Evolutionary conservation across 2,797 vertebrate genomes (phyloP).

Genomic region (Bothrops alternatus): DNA sequence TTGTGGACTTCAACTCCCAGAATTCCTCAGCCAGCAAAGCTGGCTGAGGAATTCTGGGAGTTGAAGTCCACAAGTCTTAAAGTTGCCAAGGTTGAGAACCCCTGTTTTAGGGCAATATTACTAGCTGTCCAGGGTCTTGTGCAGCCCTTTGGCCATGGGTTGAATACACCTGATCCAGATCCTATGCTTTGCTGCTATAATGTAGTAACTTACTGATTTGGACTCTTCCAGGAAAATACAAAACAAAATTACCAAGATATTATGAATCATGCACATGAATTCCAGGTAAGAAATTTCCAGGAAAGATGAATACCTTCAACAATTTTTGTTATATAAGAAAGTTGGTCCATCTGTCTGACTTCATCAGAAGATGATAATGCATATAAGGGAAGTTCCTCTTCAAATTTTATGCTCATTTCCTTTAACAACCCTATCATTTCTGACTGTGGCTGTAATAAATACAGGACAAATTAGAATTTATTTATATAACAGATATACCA

Average conservation of each 20-base stretch:
- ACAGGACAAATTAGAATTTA: slow-evolving; percentile 32
- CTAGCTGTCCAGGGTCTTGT: not conserved
- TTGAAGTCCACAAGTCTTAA: too few relatives aligned
- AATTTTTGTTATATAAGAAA: slow-evolving; percentile 83
- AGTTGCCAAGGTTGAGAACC: too few relatives aligned
- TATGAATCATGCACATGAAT: not conserved
- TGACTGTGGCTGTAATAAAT: slow-evolving; percentile 84
- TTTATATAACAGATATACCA: not conserved
- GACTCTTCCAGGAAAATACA: not conserved
- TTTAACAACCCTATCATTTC: slow-evolving; percentile 79
- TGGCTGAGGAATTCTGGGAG: too few relatives aligned
- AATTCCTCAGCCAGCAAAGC: too few relatives aligned
- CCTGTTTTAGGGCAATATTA: not conserved
- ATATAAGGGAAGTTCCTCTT: slow-evolving; percentile 87
- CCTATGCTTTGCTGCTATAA: not conserved
- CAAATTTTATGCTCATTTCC: slow-evolving; percentile 92
- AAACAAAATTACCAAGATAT: not conserved
- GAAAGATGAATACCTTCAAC: slow-evolving; percentile 76
- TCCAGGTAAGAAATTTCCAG: not conserved
- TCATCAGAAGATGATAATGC: slow-evolving; percentile 71
- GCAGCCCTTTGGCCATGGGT: not conserved
- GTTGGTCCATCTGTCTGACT: slow-evolving; percentile 80
- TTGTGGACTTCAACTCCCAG: too few relatives aligned
- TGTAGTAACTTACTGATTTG: not conserved
- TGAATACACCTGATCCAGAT: not conserved